phyloP scores from a whole-genome alignment of 2,113 vertebrate species.

The Rhinoptilus africanus region DNA sequence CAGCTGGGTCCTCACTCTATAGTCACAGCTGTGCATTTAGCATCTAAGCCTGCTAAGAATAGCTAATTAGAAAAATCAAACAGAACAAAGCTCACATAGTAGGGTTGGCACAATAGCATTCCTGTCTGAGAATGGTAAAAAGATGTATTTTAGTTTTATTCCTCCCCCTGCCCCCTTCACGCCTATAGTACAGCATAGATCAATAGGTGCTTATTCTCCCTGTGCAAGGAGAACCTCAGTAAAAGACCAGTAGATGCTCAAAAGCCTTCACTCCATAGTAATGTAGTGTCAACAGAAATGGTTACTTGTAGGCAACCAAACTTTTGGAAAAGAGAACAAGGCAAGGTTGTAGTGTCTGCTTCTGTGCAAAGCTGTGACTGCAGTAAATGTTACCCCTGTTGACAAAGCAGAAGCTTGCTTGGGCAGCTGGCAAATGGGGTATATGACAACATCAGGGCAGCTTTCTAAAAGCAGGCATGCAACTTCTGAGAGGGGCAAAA shows the following conservation, averaged over 20 bases:
- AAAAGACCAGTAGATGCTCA: neutral
- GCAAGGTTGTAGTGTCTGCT: neutral
- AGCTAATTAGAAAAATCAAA: conserved; percentile 69
- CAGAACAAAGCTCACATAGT: conserved; percentile 76
- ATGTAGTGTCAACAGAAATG: neutral
- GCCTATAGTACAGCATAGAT: conserved; percentile 18
- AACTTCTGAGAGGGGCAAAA: neutral
- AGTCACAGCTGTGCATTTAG: conserved; percentile 76
- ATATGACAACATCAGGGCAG: neutral
- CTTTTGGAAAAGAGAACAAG: neutral
- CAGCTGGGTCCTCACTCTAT: conserved; percentile 71
- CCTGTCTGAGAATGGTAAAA: conserved; percentile 69
- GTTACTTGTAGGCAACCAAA: neutral
- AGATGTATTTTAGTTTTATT: conserved; percentile 29
- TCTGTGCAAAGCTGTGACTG: neutral
- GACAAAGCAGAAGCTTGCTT: neutral
- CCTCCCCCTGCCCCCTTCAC: accelerated
- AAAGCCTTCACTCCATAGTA: neutral
- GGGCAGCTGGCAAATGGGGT: neutral
- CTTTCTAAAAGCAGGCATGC: neutral
- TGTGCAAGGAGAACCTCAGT: neutral
- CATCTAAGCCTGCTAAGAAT: conserved; percentile 69
- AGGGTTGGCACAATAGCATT: conserved; percentile 69
- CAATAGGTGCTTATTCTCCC: conserved; percentile 41
- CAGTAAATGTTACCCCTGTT: accelerated